These are phyloP conservation scores for Ceratina australensis DNA, from an alignment of 1,140 invertebrate species.

Conservation along the genomic window DNA sequence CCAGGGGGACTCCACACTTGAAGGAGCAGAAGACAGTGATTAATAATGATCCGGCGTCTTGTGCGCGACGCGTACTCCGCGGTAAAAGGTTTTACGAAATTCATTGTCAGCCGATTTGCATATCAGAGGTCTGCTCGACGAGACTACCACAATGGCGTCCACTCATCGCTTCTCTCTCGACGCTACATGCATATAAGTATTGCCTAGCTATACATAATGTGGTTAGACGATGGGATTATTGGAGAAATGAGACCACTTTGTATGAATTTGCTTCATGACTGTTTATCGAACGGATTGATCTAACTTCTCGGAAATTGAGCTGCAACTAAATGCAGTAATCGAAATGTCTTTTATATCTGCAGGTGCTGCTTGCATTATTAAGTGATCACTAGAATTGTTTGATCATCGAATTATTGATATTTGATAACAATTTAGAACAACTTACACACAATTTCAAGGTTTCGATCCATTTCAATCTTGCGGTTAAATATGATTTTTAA, in stretches of 20 bases:
- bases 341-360: neutral
- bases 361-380: no score
- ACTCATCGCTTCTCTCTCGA: slow-evolving; percentile 35
- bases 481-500: no score
- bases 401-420: no score
- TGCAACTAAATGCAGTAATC: no score
- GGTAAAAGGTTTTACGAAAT: slow-evolving; percentile 80
- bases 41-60: neutral
- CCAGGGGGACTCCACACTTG: no score
- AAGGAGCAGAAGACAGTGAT: no score
- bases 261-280: slow-evolving; percentile 49
- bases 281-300: slow-evolving; percentile 35
- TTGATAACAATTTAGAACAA: no score
- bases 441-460: no score
- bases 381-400: no score
- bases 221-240: slow-evolving; percentile 69
- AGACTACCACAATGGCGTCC: slow-evolving; percentile 58
- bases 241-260: slow-evolving; percentile 72
- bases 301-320: neutral
- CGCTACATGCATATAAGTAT: no score
- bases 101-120: slow-evolving; percentile 79
- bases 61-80: slow-evolving; percentile 64
- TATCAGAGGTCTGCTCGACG: slow-evolving; percentile 73
- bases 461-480: no score
- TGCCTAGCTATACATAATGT: no score